phyloP scores from a whole-genome alignment of 2,797 vertebrate genomes.

The Glossophaga mutica region DNA sequence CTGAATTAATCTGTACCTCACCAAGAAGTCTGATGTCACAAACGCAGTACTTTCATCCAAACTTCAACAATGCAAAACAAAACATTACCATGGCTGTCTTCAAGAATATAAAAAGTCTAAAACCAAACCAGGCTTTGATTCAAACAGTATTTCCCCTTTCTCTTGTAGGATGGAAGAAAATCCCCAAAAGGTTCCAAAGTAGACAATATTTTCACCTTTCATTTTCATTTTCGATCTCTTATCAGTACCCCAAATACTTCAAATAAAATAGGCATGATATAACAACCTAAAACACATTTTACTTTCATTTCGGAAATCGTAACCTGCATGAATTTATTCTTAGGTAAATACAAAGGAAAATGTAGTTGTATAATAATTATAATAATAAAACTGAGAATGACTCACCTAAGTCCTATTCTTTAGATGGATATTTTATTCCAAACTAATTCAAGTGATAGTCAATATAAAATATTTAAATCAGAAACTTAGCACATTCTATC shows the following conservation, averaged over 20 bases:
- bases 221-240: background rate
- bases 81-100: background rate
- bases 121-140: slow-evolving; percentile 31
- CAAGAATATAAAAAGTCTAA: slow-evolving; percentile 36
- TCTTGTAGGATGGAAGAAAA: background rate
- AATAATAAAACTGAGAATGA: slow-evolving; percentile 25
- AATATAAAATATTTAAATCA: slow-evolving; percentile 59
- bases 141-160: background rate
- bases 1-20: slow-evolving; percentile 58
- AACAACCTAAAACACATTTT: slow-evolving; percentile 19
- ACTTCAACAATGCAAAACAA: slow-evolving; percentile 30
- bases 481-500: slow-evolving; percentile 51
- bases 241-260: background rate
- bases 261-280: background rate
- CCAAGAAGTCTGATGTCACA: slow-evolving; percentile 22
- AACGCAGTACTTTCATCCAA: slow-evolving; percentile 1
- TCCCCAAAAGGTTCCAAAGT: background rate
- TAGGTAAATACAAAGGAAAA: slow-evolving; percentile 9
- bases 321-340: slow-evolving; percentile 18
- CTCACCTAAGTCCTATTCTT: slow-evolving; percentile 32
- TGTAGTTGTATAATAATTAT: background rate
- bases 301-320: background rate
- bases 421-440: slow-evolving; percentile 46
- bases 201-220: background rate
- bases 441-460: slow-evolving; percentile 65